These are phyloP conservation scores for Saturnia japonica DNA, from an alignment of 2,888 invertebrate genomes.

Conservation along the genomic window DNA sequence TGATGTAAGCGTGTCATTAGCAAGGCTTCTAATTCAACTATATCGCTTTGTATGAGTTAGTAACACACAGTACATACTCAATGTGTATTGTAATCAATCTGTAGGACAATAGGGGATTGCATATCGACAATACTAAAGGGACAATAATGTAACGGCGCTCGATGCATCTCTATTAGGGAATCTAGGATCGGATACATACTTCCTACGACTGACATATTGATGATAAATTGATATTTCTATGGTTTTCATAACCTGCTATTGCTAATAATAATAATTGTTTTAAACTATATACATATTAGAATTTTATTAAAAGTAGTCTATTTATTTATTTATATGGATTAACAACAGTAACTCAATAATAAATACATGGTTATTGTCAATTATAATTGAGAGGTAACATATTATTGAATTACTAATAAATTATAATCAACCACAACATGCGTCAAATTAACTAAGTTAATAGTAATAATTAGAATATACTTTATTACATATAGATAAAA, in stretches of 20 bases:
- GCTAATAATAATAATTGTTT: too few species aligned
- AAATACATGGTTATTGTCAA: too few species aligned
- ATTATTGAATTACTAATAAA: too few species aligned
- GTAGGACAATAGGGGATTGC: constrained; percentile 53
- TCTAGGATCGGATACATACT: constrained; percentile 12
- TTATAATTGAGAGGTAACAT: too few species aligned
- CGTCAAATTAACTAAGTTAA: too few species aligned
- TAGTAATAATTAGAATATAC: too few species aligned
- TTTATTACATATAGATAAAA: too few species aligned
- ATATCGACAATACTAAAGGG: constrained; percentile 38
- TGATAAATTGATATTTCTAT: constrained; percentile 6
- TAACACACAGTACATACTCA: constrained; percentile 41
- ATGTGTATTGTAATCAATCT: constrained; percentile 68
- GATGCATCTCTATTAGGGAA: constrained; percentile 43
- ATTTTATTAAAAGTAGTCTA: too few species aligned
- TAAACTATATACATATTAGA: too few species aligned
- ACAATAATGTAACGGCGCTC: constrained; percentile 41
- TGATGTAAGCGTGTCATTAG: constrained; percentile 19
- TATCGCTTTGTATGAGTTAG: constrained; percentile 35
- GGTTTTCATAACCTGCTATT: background rate
- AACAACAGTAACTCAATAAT: too few species aligned
- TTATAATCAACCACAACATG: too few species aligned
- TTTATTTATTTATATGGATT: too few species aligned
- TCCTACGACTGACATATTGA: background rate
- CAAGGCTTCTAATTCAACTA: constrained; percentile 28